Evolutionary conservation across 2,888 invertebrate genomes (phyloP).

Genomic region (Anticlea derivata): DNA sequence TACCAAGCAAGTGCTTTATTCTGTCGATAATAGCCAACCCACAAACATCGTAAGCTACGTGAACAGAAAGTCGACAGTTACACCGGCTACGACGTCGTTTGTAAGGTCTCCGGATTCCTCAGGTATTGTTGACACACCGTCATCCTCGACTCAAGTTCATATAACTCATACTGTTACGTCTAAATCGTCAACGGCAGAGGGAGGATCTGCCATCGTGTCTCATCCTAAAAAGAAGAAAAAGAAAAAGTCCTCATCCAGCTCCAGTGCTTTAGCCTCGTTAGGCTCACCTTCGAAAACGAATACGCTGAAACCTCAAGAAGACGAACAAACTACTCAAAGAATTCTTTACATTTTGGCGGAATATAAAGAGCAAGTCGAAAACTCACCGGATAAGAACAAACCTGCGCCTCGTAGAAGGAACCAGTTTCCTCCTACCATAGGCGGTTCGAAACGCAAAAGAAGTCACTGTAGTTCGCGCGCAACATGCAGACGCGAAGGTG

Average conservation of each 20-base stretch:
- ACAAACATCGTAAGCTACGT: conserved; percentile 69
- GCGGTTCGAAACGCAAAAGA: conserved; percentile 88
- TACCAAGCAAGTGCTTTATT: conserved; percentile 70
- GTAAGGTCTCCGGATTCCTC: conserved; percentile 74
- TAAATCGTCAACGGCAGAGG: conserved; percentile 53
- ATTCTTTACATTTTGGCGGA: conserved; percentile 91
- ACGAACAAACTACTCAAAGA: conserved; percentile 91
- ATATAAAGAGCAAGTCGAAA: conserved; percentile 91
- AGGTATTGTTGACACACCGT: conserved; percentile 61
- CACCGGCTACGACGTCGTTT: conserved; percentile 63
- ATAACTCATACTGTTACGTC: conserved; percentile 62
- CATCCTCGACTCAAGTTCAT: conserved; percentile 62
- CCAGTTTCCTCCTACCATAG: conserved; percentile 88
- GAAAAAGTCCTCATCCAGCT: conserved; percentile 83
- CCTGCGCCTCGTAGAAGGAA: conserved; percentile 90
- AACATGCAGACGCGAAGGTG: conserved; percentile 45
- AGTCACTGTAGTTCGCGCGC: conserved; percentile 84
- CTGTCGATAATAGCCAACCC: conserved; percentile 65
- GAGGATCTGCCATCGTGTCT: conserved; percentile 1
- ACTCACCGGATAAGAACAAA: conserved; percentile 92
- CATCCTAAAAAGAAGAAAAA: conserved; percentile 57
- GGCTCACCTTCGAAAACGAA: conserved; percentile 84
- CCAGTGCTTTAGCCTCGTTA: conserved; percentile 83
- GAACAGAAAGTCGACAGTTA: conserved; percentile 66
- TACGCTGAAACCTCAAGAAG: conserved; percentile 89